Evolutionary conservation across 2,797 vertebrate genomes (phyloP).

Genomic region (Pygocentrus nattereri): DNA sequence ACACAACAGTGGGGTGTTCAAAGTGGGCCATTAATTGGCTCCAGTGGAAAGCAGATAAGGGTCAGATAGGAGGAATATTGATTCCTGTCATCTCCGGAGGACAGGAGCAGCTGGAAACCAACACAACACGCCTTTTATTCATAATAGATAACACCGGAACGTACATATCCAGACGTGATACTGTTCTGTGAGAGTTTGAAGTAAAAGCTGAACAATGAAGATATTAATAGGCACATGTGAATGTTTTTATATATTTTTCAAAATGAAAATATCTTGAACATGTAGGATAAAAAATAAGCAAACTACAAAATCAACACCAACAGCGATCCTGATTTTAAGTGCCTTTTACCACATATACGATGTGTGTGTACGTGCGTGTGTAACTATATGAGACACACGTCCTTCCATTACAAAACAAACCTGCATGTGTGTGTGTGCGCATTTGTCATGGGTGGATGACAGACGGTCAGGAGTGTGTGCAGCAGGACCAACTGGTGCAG

Average conservation of each 20-base stretch:
- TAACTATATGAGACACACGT: background rate
- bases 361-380: no score
- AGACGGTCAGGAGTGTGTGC: slow-evolving; percentile 24
- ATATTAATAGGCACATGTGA: background rate
- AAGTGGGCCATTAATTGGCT: slow-evolving; percentile 44
- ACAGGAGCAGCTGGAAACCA: slow-evolving; percentile 32
- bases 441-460: slow-evolving; percentile 23
- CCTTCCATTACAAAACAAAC: background rate
- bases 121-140: slow-evolving; percentile 26
- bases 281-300: background rate
- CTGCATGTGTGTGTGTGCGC: background rate
- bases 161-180: background rate
- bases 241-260: background rate
- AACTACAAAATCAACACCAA: no score
- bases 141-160: slow-evolving; percentile 21
- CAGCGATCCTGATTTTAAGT: no score
- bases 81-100: slow-evolving; percentile 48
- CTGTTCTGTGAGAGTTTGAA: background rate
- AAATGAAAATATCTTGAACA: background rate
- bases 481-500: slow-evolving; percentile 21
- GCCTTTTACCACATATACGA: no score
- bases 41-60: slow-evolving; percentile 45
- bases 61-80: slow-evolving; percentile 42
- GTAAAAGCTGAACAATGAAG: slow-evolving; percentile 22
- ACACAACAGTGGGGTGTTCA: slow-evolving; percentile 18